phyloP scores from a whole-genome alignment of 35 echinoderm and acorn worm species.

The Lytechinus pictus region DNA sequence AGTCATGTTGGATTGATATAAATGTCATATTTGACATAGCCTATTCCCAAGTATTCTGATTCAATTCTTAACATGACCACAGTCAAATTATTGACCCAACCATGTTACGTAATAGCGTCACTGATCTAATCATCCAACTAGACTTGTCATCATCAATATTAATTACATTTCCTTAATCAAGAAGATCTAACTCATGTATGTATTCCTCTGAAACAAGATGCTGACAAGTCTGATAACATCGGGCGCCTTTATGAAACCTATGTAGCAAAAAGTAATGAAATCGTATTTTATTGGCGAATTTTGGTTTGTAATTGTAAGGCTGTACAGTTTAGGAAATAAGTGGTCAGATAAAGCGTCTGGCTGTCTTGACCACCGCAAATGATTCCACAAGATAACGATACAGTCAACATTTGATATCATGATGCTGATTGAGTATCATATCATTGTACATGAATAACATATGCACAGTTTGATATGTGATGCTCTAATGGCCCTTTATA shows the following conservation, averaged over 20 bases:
- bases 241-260: background rate
- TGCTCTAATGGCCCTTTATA: too few species aligned
- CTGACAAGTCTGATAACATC: background rate
- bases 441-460: background rate
- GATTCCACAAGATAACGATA: background rate
- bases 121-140: background rate
- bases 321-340: background rate
- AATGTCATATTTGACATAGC: background rate
- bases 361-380: background rate
- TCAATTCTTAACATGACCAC: background rate
- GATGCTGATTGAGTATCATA: background rate
- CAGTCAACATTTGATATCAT: background rate
- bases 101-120: background rate
- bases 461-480: too few species aligned
- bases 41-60: background rate
- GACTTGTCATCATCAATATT: background rate
- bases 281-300: background rate
- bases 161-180: slow-evolving; percentile 14
- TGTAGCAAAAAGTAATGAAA: background rate
- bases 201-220: background rate
- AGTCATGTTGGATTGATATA: too few species aligned
- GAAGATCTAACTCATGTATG: background rate
- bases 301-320: background rate
- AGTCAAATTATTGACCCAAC: background rate
- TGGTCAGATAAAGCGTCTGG: background rate